Evolutionary conservation across 2,113 vertebrate species (phyloP), one percentile per base, ranked within the genome.

Genomic region (Phoxinus phoxinus): DNA sequence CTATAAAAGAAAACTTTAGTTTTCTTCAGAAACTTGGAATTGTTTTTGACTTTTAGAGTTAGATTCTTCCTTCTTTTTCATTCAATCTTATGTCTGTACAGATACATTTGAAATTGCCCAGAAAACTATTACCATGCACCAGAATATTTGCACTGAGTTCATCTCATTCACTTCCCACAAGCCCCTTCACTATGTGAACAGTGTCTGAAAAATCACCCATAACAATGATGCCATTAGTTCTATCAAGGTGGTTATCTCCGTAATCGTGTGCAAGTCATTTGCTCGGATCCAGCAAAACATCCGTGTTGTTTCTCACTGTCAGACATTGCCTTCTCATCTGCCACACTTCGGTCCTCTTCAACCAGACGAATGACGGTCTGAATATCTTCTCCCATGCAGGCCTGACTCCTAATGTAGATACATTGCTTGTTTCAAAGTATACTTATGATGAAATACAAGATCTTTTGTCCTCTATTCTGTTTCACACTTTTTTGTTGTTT

Each of bases 271-370:
- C 35, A 30, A 85, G n/a, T 63, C 48, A 71, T 46, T 77, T 65
- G 12, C 53, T 56, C 41, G 25, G 76, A 80, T 53, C 10, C 85
- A 72, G 13, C 79, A 13, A 72, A 67, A 61, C 25, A 80, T 79
- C 81, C 48, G 41, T n/a, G 84, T 87, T 89, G 78, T 90, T 89
- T 87, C 82, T 84, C 84, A 74, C 80, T 30, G 80, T 73, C 35
- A 53, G 87, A 89, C 77, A 23, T 77, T 87, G 84, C 53, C 83
- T 89, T 90, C 75, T 86, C 87, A 85, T 86, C 84, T 90, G 90
- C 81, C 87, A 89, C 85, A 76, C 84, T 90, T 93, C 89, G 81
- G 89, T 92, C 93, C 86, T 81, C 78, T 76, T 83, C 61, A 87
- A 89, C 86, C 90, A 8, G 53, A 51, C 23, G 46, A 90, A 83